Evolutionary conservation across 1,140 invertebrate genomes (phyloP), one percentile per base, ranked within the genome.

Genomic region (Musca vetustissima): DNA sequence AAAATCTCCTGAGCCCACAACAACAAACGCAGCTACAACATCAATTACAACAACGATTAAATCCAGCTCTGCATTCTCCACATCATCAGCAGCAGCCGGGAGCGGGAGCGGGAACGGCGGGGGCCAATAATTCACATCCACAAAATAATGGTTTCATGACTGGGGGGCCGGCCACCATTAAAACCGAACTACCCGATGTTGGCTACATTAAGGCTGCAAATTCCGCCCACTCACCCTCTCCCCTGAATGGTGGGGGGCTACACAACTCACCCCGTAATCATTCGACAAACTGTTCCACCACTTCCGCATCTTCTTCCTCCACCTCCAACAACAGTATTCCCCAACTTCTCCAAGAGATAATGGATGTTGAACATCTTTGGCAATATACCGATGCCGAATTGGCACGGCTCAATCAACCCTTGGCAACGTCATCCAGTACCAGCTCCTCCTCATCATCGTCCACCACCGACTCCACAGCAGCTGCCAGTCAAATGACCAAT

Each of bases 321-420:
- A 15, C 21, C 25, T 21, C 21, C 64, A 49, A 61, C 53, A 49
- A 47, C 43, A 47, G 53, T 55, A 49, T 55, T 67, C 66, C 52
- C 25, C 32, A 55, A 13, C 21, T 67, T n/a, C 28, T 61, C 3
- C 83, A 95, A 88, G 93, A 96, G 86, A 96, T 96, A 83, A 94
- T 96, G 91, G 92, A 95, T 81, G 94, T 96, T 72, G 94, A 96
- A 80, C 93, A 96, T 83, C 86, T 96, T 24, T 96, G 94, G 94
- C 93, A 95, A 79, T 94, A 93, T 82, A 94, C 91, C 73, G 92
- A 93, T 81, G 85, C 85, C 8, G 88, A 90, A 73, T 78, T 90
- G 71, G 86, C 83, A 53, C 83, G 87, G 69, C 83, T 89, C 2
- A 88, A 86, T 77, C 81, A 82, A 73, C 79, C 79, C 19, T 53